A percentile compares a stretch with the other conserved stretches of the same genome.
phyloP scores from a whole-genome alignment of 2,888 invertebrate genomes.

The Lochmaea crataegi region DNA sequence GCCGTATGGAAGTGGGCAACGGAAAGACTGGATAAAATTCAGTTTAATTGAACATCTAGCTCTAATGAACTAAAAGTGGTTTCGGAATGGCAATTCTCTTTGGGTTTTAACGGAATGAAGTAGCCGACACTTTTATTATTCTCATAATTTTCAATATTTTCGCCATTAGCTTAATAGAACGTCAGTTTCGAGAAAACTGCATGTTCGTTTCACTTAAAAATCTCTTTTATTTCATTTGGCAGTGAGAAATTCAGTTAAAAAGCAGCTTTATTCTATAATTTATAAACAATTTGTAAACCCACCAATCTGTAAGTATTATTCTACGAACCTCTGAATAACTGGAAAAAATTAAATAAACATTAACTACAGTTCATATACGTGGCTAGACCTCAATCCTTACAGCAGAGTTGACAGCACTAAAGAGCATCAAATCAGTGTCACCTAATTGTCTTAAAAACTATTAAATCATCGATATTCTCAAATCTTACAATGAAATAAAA shows the following conservation, averaged over 20 bases:
- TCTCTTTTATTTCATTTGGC: conserved; percentile 8
- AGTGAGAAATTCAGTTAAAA: neutral
- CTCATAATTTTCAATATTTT: conserved; percentile 19
- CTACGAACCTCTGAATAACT: neutral
- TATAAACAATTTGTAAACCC: too few relatives aligned
- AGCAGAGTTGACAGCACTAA: too few relatives aligned
- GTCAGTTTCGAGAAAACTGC: conserved; percentile 10
- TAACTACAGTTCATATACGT: too few relatives aligned
- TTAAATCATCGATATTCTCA: too few relatives aligned
- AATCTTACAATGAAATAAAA: too few relatives aligned
- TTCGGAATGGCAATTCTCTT: conserved; percentile 20
- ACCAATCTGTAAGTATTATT: neutral
- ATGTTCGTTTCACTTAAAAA: conserved; percentile 10
- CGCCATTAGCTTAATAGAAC: conserved; percentile 29
- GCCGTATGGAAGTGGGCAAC: conserved; percentile 12
- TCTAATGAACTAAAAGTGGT: conserved; percentile 26
- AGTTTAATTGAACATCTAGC: conserved; percentile 31
- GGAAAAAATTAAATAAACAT: too few relatives aligned
- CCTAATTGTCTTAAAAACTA: too few relatives aligned
- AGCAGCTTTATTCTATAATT: neutral
- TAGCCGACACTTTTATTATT: conserved; percentile 10
- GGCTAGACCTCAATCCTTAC: too few relatives aligned
- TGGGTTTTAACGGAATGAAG: conserved; percentile 23
- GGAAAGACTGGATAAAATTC: conserved; percentile 18
- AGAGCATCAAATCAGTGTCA: too few relatives aligned